Base-by-base conservation (phyloP, 2,113 vertebrate genomes). In the Mus pahari region DNA sequence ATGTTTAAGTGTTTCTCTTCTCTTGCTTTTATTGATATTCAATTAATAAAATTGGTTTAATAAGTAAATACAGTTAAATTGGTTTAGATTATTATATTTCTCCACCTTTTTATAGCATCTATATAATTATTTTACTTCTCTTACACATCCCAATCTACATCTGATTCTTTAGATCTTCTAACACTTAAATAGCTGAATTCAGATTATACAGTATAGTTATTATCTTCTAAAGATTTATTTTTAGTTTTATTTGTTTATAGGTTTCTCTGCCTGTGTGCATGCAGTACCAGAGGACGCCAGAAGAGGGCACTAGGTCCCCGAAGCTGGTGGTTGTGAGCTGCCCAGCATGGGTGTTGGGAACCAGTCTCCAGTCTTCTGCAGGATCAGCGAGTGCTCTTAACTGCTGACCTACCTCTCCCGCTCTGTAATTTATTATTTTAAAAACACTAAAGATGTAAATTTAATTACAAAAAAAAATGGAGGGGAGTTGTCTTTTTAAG, bases 361-460 rank as follows among this genome's bases (percentile, higher is more conserved):
- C 24, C 58, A 42, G 45, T 42, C 14, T 28, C 39, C 14, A 55
- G n/a, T 3, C 39, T 45, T 45, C 39, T 58, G 53, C 36, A 2
- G 8, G 78, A 58, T 53, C 17, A 26, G 22, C 24, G 42, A 24
- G 53, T 19, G 31, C 58, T 45, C 82, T 19, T 31, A 31, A 84
- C 39, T 42, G 39, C 58, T 45, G 58, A 64, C 7, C 24, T 0
- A 45, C 10, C 39, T 64, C 82, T 84, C 26, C 79, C 4, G 26
- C 22, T 1, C 39, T 62, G 19, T 36, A 36, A 4, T 36, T 50
- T 68, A 50, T 62, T 77, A 82, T 92, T 92, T 58, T 8, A 16
- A 62, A 97, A 88, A 79, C 68, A 66, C 77, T 96, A 86, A 77
- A 42, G 73, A 28, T 81, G 14, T 53, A 91, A 42, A 48, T 73